Conservation (phyloP, 2,113 vertebrate genomes). For the Mirounga angustirostris region DNA sequence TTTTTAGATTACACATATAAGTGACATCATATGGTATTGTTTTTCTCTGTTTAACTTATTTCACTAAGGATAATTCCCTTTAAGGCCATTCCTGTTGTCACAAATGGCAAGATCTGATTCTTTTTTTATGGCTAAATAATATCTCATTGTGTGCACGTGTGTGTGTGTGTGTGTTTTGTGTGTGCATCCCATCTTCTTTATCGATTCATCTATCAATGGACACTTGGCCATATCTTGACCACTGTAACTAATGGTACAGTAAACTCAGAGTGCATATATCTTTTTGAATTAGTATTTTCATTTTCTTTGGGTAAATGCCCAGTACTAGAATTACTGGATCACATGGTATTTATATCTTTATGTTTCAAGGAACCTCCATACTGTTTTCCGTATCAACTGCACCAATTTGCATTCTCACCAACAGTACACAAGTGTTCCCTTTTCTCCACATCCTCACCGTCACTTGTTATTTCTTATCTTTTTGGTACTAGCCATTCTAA, state of each 20-base stretch:
- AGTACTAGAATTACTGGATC: not conserved
- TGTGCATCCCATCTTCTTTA: not conserved
- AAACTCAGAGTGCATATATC: not conserved
- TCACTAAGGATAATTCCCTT: not conserved
- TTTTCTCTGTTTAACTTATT: not conserved
- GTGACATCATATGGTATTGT: not conserved
- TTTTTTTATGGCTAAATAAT: not conserved
- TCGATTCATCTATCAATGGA: not conserved
- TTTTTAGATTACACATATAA: not conserved
- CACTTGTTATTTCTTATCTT: not conserved
- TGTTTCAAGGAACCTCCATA: not conserved
- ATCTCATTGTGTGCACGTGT: not conserved
- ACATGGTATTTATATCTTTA: not conserved
- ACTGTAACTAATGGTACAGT: not conserved
- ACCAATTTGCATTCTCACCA: not conserved
- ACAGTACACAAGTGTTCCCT: not conserved
- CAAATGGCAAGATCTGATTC: not conserved
- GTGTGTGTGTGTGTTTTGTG: not conserved
- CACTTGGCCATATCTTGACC: not conserved
- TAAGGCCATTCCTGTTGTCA: not conserved
- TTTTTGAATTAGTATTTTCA: not conserved
- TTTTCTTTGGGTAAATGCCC: not conserved
- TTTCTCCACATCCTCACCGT: not conserved
- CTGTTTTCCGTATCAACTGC: not conserved
- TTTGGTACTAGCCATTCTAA: not conserved